Base-by-base conservation (phyloP, 1,140 invertebrate genomes). In the Chironomus striatipennis region DNA sequence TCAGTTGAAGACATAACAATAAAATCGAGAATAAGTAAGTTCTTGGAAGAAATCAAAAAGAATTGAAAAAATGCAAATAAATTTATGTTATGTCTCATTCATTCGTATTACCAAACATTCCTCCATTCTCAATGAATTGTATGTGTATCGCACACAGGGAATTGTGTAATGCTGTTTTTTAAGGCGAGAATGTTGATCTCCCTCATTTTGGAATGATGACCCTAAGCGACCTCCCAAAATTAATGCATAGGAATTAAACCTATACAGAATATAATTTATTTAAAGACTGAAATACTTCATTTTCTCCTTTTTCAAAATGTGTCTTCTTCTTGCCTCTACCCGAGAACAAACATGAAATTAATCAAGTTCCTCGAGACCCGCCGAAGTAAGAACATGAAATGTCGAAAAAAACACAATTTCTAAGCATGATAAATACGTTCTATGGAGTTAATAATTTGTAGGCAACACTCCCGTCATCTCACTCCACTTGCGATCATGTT, bases 41-140 rank as follows among this genome's bases (percentile, higher is more conserved):
- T 57, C 47, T 57, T 15, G n/a, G 47, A 57, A 57, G 5, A 57
- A 57, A 15, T 57, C 47, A 57, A 57, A 47, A n/a, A 57, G n/a
- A 57, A 57, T n/a, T 57, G 47, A n/a, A 57, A 57, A 57, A 57
- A 57, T 57, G 47, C 47, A 57, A 57, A 57, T 57, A 57, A 57
- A 57, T 57, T 57, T 12, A 57, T 57, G 47, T n/a, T 57, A 5
- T 34, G 47, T 57, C 47, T 57, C 47, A n/a, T 15, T 57, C n/a
- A 47, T 47, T 57, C 5, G 9, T 34, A 2, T 34, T 57, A n/a
- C n/a, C 47, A 34, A 2, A 34, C 1, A 8, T 57, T 57, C 47
- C n/a, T n/a, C n/a, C 47, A 34, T 34, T 57, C 15, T 57, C 47
- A 57, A 57, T 57, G 47, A n/a, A 57, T 57, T 57, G n/a, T 57